phyloP scores from a whole-genome alignment of 2,113 vertebrate species.

The Lasiurus cinereus region DNA sequence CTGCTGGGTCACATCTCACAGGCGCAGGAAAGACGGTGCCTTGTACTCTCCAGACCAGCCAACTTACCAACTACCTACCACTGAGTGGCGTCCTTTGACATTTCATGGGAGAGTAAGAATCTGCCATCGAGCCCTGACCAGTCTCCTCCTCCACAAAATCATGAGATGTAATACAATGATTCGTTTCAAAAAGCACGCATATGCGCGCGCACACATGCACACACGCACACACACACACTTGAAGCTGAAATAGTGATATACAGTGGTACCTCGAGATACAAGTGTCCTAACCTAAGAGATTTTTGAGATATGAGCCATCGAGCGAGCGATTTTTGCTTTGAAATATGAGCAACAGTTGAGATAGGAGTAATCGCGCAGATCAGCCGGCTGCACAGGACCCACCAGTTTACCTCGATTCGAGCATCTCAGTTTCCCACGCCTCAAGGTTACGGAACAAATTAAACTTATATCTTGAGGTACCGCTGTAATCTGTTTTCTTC shows the following conservation, averaged over 20 bases:
- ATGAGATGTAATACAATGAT: not conserved
- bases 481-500: not conserved
- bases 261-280: no score
- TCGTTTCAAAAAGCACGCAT: not conserved
- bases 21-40: fast-evolving
- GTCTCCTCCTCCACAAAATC: not conserved
- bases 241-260: not conserved
- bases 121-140: not conserved
- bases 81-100: not conserved
- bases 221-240: not conserved
- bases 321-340: no score
- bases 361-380: no score
- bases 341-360: no score
- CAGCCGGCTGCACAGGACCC: no score
- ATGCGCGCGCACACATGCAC: not conserved
- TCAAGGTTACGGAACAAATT: no score
- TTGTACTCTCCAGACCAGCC: not conserved
- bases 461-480: no score
- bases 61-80: not conserved
- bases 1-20: not conserved
- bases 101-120: not conserved
- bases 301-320: no score
- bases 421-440: no score
- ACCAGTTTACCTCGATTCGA: no score
- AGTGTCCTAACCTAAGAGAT: no score